Evolutionary conservation across 2,888 invertebrate genomes (phyloP), one percentile per base, ranked within the genome.

Genomic region (Nomada goodeniana): DNA sequence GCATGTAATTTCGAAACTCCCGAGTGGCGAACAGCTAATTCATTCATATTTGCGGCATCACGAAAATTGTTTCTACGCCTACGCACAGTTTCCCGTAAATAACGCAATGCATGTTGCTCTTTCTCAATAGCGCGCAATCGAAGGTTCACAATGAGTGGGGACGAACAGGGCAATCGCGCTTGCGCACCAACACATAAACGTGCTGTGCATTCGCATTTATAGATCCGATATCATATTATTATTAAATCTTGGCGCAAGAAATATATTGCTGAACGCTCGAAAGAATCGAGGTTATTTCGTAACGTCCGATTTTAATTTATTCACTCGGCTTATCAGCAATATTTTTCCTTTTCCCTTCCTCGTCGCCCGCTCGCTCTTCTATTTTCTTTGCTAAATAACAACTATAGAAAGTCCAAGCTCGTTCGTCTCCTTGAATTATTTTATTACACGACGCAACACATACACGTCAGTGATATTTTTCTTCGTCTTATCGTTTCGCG

Each of bases 171-270:
- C 29, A 68, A 50, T 10, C 23, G 42, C 79, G 64, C 60, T 47
- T 20, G 69, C 76, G 65, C 23, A 11, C 42, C 18, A 18, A 63
- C 1, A 36, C 68, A 55, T n/a, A 29, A 42, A 72, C 73, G 42
- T 55, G 53, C 26, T 18, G 18, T 61, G 52, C 67, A 67, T 65
- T 75, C 80, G 47, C 64, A 71, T 71, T 81, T 78, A 84, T 81
- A 84, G 75, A 84, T 84, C 73, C 72, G 65, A 81, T 84, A 84
- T 84, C 81, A 69, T 69, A 84, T 84, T 84, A 84, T 84, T 84
- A 84, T 84, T 84, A 84, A 84, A 84, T 84, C 57, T 80, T 63
- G 80, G 68, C 74, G 74, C 53, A 50, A 76, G 76, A 67, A 80
- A 71, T 67, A 71, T 76, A 71, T 76, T 76, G 71, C 76, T 57